Evolutionary conservation across 2,113 vertebrate species (phyloP).

Genomic region (Nanorana parkeri): DNA sequence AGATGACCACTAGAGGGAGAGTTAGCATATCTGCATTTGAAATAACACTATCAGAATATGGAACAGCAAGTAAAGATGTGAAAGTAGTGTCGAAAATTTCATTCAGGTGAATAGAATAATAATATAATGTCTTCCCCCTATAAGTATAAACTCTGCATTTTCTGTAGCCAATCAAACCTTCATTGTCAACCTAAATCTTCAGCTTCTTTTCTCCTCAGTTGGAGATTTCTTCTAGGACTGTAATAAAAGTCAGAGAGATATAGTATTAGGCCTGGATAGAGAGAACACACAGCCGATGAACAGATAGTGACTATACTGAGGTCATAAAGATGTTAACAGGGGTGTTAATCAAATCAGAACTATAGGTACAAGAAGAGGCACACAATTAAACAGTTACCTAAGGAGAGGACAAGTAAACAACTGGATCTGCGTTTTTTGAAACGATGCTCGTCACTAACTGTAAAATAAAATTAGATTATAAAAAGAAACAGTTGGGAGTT

Average conservation of each 20-base stretch:
- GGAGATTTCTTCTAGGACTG: constrained; percentile 41
- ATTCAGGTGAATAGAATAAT: too few relatives aligned
- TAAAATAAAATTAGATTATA: too few relatives aligned
- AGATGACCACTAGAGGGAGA: too few relatives aligned
- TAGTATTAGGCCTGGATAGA: constrained; percentile 45
- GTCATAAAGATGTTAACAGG: constrained; percentile 53
- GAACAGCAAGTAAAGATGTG: too few relatives aligned
- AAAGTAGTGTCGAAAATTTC: too few relatives aligned
- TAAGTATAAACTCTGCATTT: too few relatives aligned
- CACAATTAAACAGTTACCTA: background rate
- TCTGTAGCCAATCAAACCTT: constrained; percentile 12
- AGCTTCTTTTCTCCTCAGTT: background rate
- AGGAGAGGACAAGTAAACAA: background rate
- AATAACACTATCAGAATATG: too few relatives aligned
- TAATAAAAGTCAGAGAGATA: constrained; percentile 56
- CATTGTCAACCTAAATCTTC: background rate
- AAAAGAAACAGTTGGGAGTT: too few relatives aligned
- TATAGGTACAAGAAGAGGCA: background rate
- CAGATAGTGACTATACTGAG: constrained; percentile 42
- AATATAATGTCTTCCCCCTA: too few relatives aligned
- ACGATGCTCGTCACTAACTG: too few relatives aligned
- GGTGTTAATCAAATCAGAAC: constrained; percentile 33
- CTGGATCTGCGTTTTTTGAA: too few relatives aligned
- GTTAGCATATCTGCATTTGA: too few relatives aligned
- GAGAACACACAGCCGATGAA: constrained; percentile 37